Conservation (phyloP, 2,888 invertebrate genomes). For the Venustoraphidia nigricollis region DNA sequence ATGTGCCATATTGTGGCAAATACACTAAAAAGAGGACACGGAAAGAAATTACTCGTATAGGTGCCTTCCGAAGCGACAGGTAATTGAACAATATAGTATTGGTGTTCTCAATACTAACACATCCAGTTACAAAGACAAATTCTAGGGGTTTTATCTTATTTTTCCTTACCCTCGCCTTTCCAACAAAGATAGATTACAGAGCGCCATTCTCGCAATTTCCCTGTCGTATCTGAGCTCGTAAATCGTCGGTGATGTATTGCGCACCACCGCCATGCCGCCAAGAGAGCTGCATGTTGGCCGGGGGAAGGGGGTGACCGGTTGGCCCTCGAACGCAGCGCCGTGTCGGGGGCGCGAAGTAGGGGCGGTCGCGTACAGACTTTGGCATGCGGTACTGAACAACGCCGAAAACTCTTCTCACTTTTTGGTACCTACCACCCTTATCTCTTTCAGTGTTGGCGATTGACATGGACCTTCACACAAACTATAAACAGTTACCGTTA, state of each 20-base stretch:
- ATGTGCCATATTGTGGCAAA: no score
- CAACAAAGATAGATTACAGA: conserved; percentile 74
- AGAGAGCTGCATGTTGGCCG: conserved; percentile 17
- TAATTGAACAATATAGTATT: conserved; percentile 26
- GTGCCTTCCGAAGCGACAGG: conserved; percentile 14
- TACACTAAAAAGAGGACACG: no score
- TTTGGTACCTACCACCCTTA: no score
- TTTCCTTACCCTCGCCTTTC: conserved; percentile 34
- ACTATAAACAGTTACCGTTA: no score
- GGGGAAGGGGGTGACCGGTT: conserved; percentile 6
- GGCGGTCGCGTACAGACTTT: not conserved
- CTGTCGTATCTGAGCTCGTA: conserved; percentile 83
- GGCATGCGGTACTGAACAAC: not conserved
- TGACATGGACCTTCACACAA: no score
- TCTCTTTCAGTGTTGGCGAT: no score
- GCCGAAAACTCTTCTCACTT: no score
- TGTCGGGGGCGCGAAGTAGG: conserved; percentile 9
- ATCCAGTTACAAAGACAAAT: conserved; percentile 23
- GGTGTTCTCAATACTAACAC: conserved; percentile 22
- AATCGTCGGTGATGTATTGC: conserved; percentile 74
- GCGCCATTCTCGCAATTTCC: conserved; percentile 87
- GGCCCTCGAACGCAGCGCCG: conserved; percentile 11
- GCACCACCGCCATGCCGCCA: conserved; percentile 32
- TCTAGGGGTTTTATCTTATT: conserved; percentile 31
- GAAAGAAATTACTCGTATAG: no score